Conservation (phyloP, 2,797 vertebrate species). For the Orientallactaga sibirica region DNA sequence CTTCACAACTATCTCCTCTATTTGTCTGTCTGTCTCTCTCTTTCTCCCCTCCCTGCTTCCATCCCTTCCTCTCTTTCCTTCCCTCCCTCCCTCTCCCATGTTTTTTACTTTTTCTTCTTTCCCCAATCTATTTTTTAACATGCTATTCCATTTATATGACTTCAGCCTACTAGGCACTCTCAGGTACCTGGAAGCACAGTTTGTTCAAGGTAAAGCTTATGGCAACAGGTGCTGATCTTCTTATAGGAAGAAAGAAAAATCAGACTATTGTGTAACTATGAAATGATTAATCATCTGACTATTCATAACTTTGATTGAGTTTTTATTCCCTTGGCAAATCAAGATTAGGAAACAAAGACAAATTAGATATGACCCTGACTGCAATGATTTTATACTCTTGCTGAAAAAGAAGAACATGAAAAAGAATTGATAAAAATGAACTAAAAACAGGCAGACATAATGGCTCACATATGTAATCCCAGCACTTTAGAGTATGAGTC, state of each 20-base stretch:
- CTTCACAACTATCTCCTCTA: neutral
- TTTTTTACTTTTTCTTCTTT: neutral
- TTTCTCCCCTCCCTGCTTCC: too few species aligned
- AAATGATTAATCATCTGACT: neutral
- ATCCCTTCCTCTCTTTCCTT: too few species aligned
- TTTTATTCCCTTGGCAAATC: neutral
- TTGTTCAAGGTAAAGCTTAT: accelerated
- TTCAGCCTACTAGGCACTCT: neutral
- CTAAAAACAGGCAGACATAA: neutral
- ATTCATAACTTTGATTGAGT: neutral
- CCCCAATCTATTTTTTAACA: neutral
- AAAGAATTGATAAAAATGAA: neutral
- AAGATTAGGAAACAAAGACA: neutral
- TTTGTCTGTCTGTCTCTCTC: too few species aligned
- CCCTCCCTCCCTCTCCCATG: neutral
- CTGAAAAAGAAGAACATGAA: neutral
- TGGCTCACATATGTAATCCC: neutral
- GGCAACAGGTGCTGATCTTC: too few species aligned
- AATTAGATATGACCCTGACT: neutral
- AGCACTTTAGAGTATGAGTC: neutral
- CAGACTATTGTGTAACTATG: neutral
- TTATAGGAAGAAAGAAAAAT: neutral
- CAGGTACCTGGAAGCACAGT: neutral
- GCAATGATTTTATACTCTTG: neutral
- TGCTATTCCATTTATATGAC: neutral